These are phyloP conservation scores for Anthophora plumipes DNA, from an alignment of 2,888 invertebrate species.

Conservation along the genomic window DNA sequence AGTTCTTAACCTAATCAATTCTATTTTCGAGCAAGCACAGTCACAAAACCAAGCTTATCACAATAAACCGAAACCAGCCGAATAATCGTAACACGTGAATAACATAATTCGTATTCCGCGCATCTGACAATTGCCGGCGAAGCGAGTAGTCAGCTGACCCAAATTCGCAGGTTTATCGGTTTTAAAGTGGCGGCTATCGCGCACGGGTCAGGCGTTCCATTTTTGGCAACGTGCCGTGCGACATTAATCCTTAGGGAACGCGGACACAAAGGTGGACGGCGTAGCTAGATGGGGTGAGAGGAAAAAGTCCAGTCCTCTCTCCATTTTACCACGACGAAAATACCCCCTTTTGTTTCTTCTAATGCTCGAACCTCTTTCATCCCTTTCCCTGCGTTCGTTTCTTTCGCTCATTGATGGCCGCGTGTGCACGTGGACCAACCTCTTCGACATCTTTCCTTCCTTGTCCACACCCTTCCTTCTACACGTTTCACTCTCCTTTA, in stretches of 20 bases:
- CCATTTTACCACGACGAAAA: constrained; percentile 68
- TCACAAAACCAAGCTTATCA: constrained; percentile 9
- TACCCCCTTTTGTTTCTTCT: constrained; percentile 76
- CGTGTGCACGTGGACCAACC: no score
- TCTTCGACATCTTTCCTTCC: constrained; percentile 26
- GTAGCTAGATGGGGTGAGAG: constrained; percentile 46
- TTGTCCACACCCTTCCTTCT: background rate
- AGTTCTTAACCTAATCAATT: background rate
- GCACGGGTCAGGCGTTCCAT: constrained; percentile 76
- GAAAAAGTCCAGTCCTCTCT: constrained; percentile 61
- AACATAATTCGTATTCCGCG: constrained; percentile 14
- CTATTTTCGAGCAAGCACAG: background rate
- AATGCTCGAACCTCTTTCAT: constrained; percentile 51
- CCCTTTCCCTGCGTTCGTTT: constrained; percentile 18
- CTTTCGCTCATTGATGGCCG: constrained; percentile 25
- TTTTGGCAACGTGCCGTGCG: constrained; percentile 80
- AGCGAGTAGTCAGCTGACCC: constrained; percentile 40
- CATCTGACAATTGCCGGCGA: constrained; percentile 3
- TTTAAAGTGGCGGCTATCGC: constrained; percentile 60
- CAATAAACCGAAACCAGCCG: background rate
- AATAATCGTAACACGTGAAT: constrained; percentile 34
- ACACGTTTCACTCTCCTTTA: background rate
- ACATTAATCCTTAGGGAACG: constrained; percentile 79
- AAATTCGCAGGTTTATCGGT: constrained; percentile 48
- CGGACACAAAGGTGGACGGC: constrained; percentile 67